Base-by-base conservation (phyloP, 2,888 invertebrate genomes). In the Diarsia mendica region DNA sequence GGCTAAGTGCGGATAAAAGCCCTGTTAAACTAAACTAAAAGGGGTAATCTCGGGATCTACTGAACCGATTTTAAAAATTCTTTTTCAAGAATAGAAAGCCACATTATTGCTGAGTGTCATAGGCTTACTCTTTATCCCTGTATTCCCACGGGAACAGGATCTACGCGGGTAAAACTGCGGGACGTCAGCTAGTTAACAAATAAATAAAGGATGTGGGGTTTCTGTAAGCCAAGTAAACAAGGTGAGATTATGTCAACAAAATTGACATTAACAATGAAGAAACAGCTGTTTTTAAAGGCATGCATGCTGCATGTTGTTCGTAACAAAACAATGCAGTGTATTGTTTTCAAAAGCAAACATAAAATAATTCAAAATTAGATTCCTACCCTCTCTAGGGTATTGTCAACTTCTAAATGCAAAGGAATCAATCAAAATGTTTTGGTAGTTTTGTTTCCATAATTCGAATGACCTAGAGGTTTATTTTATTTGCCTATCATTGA, bases 401-500 rank as follows among this genome's bases (percentile, higher is more conserved):
- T 55, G 20, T 23, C 5, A 64, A 55, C 39, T 39, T 64, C 11
- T 18, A 63, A 39, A 61, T 23, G 23, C 33, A 67, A 76, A 61
- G 6, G 9, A 51, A 75, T 11, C 20, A n/a, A 61, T 51, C 6
- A 23, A 49, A 48, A 48, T 76, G n/a, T 63, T 67, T 81, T 51
- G n/a, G 23, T 44, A 6, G 58, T 63, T 46, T 18, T 48, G n/a
- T 15, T 80, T 64, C 20, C 10, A 5, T 53, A 13, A 48, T 65
- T 65, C 18, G 58, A 67, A 13, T 69, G 11, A 67, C 63, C 66
- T 44, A 60, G 8, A 78, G 23, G 69, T 75, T 64, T 53, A 63
- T 66, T 23, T 72, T 61, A 44, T 44, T 63, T 68, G n/a, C 20
- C 0, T n/a, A 69, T 13, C 58, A 68, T 49, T 67, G 15, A 44